These are phyloP conservation scores for Capromys pilorides DNA, from an alignment of 2,797 vertebrate species.

Conservation along the genomic window DNA sequence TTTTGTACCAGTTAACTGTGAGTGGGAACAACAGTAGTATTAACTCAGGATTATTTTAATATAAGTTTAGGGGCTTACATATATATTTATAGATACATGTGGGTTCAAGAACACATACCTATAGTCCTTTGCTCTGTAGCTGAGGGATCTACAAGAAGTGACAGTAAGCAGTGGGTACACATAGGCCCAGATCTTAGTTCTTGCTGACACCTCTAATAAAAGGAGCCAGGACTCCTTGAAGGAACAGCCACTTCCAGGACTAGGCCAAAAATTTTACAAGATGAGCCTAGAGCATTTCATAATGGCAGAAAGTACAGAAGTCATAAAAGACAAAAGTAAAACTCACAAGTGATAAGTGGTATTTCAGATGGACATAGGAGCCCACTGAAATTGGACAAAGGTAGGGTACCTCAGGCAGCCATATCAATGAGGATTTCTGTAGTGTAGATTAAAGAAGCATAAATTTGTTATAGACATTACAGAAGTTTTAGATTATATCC, in stretches of 20 bases:
- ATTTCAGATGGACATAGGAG: neutral
- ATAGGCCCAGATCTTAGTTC: neutral
- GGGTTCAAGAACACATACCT: neutral
- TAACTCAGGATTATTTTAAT: conserved; percentile 4
- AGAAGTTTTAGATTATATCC: no score
- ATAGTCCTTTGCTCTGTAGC: neutral
- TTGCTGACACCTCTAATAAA: neutral
- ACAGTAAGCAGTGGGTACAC: neutral
- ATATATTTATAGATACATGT: neutral
- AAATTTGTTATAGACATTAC: neutral
- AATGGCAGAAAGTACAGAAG: neutral
- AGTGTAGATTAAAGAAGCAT: neutral
- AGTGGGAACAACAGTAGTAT: neutral
- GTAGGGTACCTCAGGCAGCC: neutral
- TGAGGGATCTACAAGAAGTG: neutral
- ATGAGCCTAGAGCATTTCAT: neutral
- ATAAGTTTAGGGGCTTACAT: neutral
- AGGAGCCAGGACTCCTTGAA: neutral
- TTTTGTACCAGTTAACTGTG: neutral
- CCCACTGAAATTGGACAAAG: neutral
- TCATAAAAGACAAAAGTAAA: neutral
- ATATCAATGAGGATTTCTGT: neutral
- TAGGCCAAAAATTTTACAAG: neutral
- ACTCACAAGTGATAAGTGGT: neutral
- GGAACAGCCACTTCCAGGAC: neutral